These are phyloP conservation scores for Sinella curviseta DNA, from an alignment of 1,140 invertebrate genomes.

Conservation along the genomic window DNA sequence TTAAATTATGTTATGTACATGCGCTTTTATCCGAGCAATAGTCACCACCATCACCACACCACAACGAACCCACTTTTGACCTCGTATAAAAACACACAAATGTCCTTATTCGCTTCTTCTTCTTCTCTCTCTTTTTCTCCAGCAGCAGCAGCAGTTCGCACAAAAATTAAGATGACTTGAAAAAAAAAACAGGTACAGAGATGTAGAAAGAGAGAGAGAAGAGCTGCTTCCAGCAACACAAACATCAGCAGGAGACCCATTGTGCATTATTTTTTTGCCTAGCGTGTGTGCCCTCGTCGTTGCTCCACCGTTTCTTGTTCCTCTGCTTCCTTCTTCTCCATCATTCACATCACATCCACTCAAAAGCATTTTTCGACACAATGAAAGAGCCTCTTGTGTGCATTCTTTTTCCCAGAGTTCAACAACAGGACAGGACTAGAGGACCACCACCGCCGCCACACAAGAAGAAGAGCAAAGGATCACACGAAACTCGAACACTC, in stretches of 20 bases:
- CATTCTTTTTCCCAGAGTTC: neutral
- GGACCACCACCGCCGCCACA: no score
- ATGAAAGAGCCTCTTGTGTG: slow-evolving; percentile 14
- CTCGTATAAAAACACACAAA: neutral
- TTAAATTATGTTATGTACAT: no score
- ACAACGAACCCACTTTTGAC: no score
- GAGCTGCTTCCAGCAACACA: neutral
- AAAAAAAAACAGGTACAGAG: no score
- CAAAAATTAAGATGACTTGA: no score
- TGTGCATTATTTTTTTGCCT: neutral
- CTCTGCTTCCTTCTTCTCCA: neutral
- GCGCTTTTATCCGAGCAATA: no score
- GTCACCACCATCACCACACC: no score
- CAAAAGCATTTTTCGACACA: slow-evolving; percentile 3
- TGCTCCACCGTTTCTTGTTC: neutral
- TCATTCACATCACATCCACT: slow-evolving; percentile 2
- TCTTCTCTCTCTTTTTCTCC: neutral
- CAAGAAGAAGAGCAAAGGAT: no score
- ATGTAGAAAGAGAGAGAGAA: no score
- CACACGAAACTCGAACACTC: no score
- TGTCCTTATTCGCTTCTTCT: neutral
- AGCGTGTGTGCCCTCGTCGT: neutral
- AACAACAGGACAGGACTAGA: neutral
- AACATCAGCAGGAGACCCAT: neutral
- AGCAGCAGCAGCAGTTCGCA: neutral